Percentiles rank a stretch among this genome's conserved stretches.
Conservation (phyloP, 2,797 vertebrate genomes). For the Epinephelus malabaricus region DNA sequence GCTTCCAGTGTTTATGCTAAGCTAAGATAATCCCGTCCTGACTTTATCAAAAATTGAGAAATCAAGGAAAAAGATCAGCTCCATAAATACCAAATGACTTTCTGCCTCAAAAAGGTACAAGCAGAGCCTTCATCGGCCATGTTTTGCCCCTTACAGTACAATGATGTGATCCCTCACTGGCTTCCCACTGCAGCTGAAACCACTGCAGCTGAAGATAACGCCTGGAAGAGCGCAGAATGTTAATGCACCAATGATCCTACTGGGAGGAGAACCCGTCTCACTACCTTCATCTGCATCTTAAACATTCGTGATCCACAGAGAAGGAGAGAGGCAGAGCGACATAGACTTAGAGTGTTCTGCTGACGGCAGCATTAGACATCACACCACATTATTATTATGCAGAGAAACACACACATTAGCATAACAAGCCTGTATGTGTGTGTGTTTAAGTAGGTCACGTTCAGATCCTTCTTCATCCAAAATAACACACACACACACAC, state of each 20-base stretch:
- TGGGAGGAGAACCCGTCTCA: constrained; percentile 61
- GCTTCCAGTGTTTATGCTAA: neutral
- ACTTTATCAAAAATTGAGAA: neutral
- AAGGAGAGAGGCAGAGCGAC: constrained; percentile 28
- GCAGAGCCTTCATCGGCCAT: neutral
- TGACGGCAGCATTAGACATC: constrained; percentile 75
- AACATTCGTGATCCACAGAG: constrained; percentile 51
- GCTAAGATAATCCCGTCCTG: neutral
- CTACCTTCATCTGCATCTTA: constrained; percentile 67
- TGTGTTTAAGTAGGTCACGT: constrained; percentile 74
- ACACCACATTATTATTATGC: constrained; percentile 73
- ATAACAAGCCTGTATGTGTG: constrained; percentile 63
- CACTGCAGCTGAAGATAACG: constrained; percentile 36
- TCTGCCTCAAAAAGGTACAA: neutral
- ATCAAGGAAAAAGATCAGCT: neutral
- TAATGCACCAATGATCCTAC: constrained; percentile 62
- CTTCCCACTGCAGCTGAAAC: constrained; percentile 38
- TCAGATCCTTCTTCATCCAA: constrained; percentile 53
- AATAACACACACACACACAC: neutral
- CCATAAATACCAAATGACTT: neutral
- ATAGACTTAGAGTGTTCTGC: constrained; percentile 48
- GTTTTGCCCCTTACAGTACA: constrained; percentile 1
- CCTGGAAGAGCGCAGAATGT: constrained; percentile 39
- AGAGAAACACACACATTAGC: constrained; percentile 71
- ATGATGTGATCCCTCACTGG: constrained; percentile 22